Base-by-base conservation (phyloP, 2,113 vertebrate genomes). In the Uria lomvia region DNA sequence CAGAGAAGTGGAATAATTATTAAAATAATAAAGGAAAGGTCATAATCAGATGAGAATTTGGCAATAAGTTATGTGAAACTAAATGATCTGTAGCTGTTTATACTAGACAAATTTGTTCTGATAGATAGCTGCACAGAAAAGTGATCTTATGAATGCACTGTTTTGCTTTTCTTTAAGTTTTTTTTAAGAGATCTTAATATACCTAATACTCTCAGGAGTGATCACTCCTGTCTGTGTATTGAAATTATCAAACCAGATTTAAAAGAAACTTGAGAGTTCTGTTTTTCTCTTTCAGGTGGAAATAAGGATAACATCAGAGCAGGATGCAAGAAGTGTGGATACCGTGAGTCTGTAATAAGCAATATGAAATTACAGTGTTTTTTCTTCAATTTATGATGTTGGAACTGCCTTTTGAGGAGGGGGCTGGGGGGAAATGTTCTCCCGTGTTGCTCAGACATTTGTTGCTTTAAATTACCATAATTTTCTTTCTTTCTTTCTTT, bases 271-370 rank as follows among this genome's bases (percentile, higher is more conserved):
- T 30, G 9, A 78, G 5, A 29, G 15, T 78, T 77, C 12, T 62
- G 8, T 56, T 67, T 83, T 73, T 88, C 49, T 75, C 89, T 97
- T 97, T 92, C 97, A 99, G 99, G 99, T 92, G 98, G 98, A 76
- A 99, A 99, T 97, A 99, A 99, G 94, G 99, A 99, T 97, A 99
- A 98, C 92, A 99, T 99, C 88, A 98, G 99, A 97, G 99, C 99
- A 80, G 99, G 99, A 56, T 99, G 99, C 97, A 99, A 99, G 96
- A 99, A 99, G 97, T 99, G 99, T 94, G 99, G 99, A 83, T 99
- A 99, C 97, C 99, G 99, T 99, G 98, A 99, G 99, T 99, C 96
- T 67, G 21, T 66, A 91, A 47, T 49, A 66, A 92, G 58, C n/a
- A 89, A n/a, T 36, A 13, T 43, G n/a, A 66, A 49, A 3, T 84